These are phyloP conservation scores for Dipus sagitta DNA, from an alignment of 2,797 vertebrate genomes.

Conservation along the genomic window DNA sequence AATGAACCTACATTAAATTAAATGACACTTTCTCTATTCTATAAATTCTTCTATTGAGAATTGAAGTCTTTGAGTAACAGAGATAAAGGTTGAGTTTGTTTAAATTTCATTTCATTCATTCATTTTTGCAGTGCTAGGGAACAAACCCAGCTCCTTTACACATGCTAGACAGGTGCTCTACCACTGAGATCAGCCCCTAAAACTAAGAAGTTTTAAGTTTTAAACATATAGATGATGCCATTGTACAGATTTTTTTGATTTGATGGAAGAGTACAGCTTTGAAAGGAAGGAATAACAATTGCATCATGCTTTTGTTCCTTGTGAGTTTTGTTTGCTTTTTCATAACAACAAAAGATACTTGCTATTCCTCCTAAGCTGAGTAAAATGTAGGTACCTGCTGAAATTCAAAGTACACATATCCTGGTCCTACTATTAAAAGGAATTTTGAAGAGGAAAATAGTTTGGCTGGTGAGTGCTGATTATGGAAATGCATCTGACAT, in stretches of 20 bases:
- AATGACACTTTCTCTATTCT: neutral
- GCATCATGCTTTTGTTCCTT: neutral
- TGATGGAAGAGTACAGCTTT: neutral
- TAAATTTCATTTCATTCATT: neutral
- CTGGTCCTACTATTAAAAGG: constrained; percentile 11
- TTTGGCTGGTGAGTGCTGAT: neutral
- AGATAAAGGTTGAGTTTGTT: neutral
- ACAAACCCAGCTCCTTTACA: neutral
- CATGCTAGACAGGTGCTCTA: neutral
- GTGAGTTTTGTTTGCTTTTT: neutral
- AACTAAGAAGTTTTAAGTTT: constrained; percentile 16
- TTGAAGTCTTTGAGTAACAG: constrained; percentile 13
- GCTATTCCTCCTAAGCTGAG: neutral
- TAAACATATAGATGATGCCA: neutral
- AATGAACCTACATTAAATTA: constrained; percentile 19
- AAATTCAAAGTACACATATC: neutral
- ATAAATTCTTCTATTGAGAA: constrained; percentile 24
- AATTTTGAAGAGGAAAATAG: constrained; percentile 27
- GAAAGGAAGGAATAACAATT: neutral
- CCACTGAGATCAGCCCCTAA: neutral
- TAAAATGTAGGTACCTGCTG: constrained; percentile 25
- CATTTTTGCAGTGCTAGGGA: neutral
- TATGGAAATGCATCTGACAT: neutral
- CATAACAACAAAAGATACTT: constrained; percentile 20
- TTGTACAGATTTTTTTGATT: neutral